These are phyloP conservation scores for Tragelaphus oryx DNA, from an alignment of 2,797 vertebrate genomes.

Conservation along the genomic window DNA sequence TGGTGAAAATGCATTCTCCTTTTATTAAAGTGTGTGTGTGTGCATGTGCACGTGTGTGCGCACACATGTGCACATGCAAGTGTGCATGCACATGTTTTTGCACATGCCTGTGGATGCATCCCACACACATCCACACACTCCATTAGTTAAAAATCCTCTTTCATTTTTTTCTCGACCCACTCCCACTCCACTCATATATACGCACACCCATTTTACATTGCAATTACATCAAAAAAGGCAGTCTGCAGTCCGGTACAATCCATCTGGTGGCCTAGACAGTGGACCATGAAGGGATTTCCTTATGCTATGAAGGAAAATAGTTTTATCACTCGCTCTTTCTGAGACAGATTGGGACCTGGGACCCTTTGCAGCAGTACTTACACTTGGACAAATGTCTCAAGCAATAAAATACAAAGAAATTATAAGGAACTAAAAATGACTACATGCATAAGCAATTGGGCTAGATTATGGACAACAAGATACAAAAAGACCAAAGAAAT, in stretches of 20 bases:
- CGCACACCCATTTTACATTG: constrained; percentile 61
- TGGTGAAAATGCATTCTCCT: constrained; percentile 33
- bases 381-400: background rate
- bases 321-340: constrained; percentile 60
- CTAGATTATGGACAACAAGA: background rate
- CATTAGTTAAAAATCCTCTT: constrained; percentile 65
- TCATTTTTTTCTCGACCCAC: constrained; percentile 39
- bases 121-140: background rate
- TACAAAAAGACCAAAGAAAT: background rate
- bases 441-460: too few relatives aligned
- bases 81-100: background rate
- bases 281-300: constrained; percentile 66
- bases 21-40: background rate
- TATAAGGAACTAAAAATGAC: background rate
- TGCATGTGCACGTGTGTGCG: too few relatives aligned
- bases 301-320: constrained; percentile 55
- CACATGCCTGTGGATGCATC: background rate
- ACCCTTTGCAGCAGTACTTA: too few relatives aligned
- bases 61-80: background rate
- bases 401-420: background rate
- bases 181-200: constrained; percentile 19
- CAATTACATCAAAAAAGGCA: constrained; percentile 75
- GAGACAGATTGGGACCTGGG: background rate
- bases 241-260: constrained; percentile 58
- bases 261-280: constrained; percentile 66